These are phyloP conservation scores for Electrona antarctica DNA, from an alignment of 2,113 vertebrate species.

Conservation along the genomic window DNA sequence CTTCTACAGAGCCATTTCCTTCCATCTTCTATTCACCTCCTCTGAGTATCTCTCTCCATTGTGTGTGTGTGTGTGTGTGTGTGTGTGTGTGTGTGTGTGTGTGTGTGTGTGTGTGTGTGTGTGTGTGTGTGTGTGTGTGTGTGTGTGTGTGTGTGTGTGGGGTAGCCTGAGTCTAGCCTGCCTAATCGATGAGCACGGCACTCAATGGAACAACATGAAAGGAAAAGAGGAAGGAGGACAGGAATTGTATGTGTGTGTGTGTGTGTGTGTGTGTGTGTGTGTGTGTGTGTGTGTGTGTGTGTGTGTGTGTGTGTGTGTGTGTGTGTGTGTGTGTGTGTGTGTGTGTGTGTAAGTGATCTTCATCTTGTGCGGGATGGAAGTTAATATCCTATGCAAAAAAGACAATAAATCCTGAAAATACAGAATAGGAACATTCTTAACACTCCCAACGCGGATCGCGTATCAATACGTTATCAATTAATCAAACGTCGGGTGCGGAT, in stretches of 20 bases:
- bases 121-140: not conserved
- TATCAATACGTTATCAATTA: too few species aligned
- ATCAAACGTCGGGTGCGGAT: too few species aligned
- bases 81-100: too few species aligned
- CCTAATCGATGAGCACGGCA: constrained; percentile 41
- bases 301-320: constrained; percentile 4
- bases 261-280: too few species aligned
- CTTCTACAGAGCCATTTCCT: not conserved
- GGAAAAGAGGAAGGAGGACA: not conserved
- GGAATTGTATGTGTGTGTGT: too few species aligned
- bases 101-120: not conserved
- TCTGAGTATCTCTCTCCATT: not conserved
- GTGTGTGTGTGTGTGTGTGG: constrained; percentile 6
- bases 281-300: not conserved
- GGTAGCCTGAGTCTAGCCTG: too few species aligned
- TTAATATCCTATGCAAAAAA: too few species aligned
- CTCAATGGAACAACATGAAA: constrained; percentile 15
- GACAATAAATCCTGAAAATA: too few species aligned
- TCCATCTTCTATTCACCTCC: constrained; percentile 2
- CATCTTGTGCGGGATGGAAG: too few species aligned
- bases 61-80: too few species aligned
- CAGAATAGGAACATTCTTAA: too few species aligned
- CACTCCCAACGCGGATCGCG: too few species aligned
- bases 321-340: not conserved
- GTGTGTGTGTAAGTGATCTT: not conserved